phyloP scores from a whole-genome alignment of 2,888 invertebrate species.

The Periphyllus acericola region DNA sequence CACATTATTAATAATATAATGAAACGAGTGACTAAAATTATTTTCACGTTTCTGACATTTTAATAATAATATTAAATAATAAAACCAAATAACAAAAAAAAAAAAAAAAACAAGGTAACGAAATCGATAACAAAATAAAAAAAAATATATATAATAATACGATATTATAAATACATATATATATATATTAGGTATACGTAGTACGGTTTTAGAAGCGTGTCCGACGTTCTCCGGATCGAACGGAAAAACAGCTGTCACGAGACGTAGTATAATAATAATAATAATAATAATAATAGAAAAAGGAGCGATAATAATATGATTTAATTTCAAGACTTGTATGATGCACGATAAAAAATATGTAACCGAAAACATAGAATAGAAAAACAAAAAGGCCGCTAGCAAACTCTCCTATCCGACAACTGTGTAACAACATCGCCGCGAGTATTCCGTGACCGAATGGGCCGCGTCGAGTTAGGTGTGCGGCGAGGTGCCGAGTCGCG shows the following conservation, averaged over 20 bases:
- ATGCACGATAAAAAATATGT: too few species aligned
- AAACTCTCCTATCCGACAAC: neutral
- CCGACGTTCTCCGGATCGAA: neutral
- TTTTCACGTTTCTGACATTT: slow-evolving; percentile 28
- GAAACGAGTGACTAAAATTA: neutral
- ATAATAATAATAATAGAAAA: neutral
- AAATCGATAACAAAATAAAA: slow-evolving; percentile 50
- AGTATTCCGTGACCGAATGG: too few species aligned
- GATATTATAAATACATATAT: neutral
- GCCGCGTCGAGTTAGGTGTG: slow-evolving; percentile 12
- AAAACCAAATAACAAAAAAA: slow-evolving; percentile 59
- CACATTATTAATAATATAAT: neutral
- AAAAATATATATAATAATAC: neutral
- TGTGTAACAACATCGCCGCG: neutral
- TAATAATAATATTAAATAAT: slow-evolving; percentile 43
- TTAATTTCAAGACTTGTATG: neutral
- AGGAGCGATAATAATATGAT: neutral
- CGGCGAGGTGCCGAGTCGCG: slow-evolving; percentile 49
- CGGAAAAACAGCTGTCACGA: neutral
- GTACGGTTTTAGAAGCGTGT: neutral
- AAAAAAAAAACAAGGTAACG: slow-evolving; percentile 50
- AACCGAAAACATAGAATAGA: neutral
- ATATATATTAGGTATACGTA: neutral
- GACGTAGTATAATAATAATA: neutral
- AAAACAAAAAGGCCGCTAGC: slow-evolving; percentile 5